A percentile compares a stretch with the other conserved stretches of the same genome.
phyloP scores from a whole-genome alignment of 2,888 invertebrate genomes.

The Dryocosmus kuriphilus region DNA sequence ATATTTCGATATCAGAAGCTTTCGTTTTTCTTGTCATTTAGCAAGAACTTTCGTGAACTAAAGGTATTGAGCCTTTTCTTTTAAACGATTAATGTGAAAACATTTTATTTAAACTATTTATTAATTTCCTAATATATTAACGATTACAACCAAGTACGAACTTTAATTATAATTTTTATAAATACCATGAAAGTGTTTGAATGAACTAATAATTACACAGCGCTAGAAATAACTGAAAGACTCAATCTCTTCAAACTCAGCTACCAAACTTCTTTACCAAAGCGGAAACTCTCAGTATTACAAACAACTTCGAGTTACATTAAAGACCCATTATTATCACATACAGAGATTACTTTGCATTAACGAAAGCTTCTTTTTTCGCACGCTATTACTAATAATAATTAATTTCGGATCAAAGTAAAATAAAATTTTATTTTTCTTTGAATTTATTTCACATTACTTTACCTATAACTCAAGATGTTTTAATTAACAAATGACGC shows the following conservation, averaged over 20 bases:
- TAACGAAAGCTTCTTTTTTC: conserved; percentile 11
- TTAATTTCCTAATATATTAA: conserved; percentile 2
- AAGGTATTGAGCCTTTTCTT: not conserved
- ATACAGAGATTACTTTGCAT: not conserved
- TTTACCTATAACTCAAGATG: not conserved
- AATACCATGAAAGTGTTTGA: not conserved
- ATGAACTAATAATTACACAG: not conserved
- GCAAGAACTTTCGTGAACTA: not conserved
- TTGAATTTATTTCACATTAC: not conserved
- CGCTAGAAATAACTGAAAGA: not conserved
- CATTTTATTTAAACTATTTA: not conserved
- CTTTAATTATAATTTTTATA: not conserved
- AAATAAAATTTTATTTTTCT: not conserved
- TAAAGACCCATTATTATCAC: not conserved
- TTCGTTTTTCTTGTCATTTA: not conserved
- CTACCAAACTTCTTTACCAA: not conserved
- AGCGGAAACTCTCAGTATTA: not conserved
- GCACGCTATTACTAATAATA: not conserved
- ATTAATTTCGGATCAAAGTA: not conserved
- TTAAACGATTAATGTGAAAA: not conserved
- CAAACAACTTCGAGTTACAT: not conserved
- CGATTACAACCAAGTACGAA: not conserved
- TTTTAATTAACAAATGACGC: not conserved
- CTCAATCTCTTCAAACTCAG: not conserved
- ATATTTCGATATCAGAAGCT: not conserved